Base-by-base conservation (phyloP, 2,888 invertebrate genomes). In the Folsomia candida region DNA sequence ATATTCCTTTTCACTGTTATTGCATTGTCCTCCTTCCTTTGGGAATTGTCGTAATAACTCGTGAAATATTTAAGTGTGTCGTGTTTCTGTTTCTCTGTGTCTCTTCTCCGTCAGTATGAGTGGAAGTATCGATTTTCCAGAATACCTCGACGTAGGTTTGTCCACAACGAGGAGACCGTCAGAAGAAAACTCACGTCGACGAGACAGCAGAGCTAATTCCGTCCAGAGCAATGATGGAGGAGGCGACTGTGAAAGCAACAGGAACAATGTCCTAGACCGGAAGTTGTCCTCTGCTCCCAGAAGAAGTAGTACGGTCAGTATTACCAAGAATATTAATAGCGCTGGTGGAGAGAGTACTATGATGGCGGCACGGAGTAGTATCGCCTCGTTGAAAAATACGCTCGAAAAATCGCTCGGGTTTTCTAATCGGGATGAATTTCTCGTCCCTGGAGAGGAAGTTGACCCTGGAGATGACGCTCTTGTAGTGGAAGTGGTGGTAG, bases 71-170 rank as follows among this genome's bases (percentile, higher is more conserved):
- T n/a, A n/a, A n/a, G n/a, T n/a, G n/a, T n/a, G n/a, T n/a, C n/a
- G n/a, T n/a, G n/a, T n/a, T n/a, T n/a, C n/a, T n/a, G n/a, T n/a
- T n/a, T n/a, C n/a, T n/a, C n/a, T n/a, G n/a, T n/a, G n/a, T n/a
- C n/a, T n/a, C n/a, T n/a, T n/a, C n/a, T n/a, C n/a, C n/a, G n/a
- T 37, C 4, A 54, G 18, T 4, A 54, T 54, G 54, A 54, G 54
- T 54, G 54, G 54, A 54, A n/a, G 11, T 14, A 54, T 54, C 54
- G 54, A 54, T 54, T 54, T 54, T n/a, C 54, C 54, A 4, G 54
- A 54, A n/a, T 54, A 54, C n/a, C 20, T 54, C 4, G 54, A 54
- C 54, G 54, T 54, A 20, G 54, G 6, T n/a, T 54, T 54, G 54
- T 20, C 20, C 22, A 54, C 54, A 4, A 54, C 6, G 4, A n/a